These are phyloP conservation scores for Sparus aurata DNA, from an alignment of 2,797 vertebrate genomes.

Conservation along the genomic window DNA sequence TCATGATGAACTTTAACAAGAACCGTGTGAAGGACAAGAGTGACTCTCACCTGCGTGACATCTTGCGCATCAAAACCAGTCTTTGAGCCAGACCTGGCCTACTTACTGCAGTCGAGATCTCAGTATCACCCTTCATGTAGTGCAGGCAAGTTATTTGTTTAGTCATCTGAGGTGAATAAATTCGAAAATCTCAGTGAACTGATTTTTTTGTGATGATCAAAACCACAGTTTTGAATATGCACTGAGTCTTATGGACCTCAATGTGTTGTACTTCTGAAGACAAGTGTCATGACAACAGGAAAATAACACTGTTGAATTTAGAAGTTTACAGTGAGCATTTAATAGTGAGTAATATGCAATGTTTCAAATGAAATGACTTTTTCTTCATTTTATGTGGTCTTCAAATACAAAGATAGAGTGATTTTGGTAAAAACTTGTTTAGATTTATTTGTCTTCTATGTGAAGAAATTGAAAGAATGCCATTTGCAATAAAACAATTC, in stretches of 20 bases:
- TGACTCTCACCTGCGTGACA: not conserved
- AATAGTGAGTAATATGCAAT: not conserved
- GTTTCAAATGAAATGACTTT: not conserved
- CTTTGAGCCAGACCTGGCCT: slow-evolving; percentile 10
- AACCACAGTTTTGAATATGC: not conserved
- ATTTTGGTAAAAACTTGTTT: no score
- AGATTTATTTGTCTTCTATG: no score
- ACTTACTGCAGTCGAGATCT: not conserved
- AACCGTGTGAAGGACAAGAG: not conserved
- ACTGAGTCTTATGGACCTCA: not conserved
- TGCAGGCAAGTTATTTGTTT: not conserved
- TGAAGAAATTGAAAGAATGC: no score
- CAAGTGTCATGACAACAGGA: no score
- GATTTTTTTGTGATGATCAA: not conserved
- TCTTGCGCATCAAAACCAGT: no score
- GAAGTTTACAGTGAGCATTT: not conserved
- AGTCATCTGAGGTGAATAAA: not conserved
- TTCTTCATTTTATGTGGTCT: no score
- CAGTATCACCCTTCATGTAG: slow-evolving; percentile 27
- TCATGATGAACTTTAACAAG: not conserved
- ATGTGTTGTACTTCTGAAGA: no score
- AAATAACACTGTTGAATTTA: not conserved
- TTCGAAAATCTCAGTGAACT: not conserved
- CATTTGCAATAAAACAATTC: not conserved
- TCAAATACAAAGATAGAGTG: no score